Evolutionary conservation across 2,113 vertebrate genomes (phyloP).

Genomic region (Micronycteris hirsuta): DNA sequence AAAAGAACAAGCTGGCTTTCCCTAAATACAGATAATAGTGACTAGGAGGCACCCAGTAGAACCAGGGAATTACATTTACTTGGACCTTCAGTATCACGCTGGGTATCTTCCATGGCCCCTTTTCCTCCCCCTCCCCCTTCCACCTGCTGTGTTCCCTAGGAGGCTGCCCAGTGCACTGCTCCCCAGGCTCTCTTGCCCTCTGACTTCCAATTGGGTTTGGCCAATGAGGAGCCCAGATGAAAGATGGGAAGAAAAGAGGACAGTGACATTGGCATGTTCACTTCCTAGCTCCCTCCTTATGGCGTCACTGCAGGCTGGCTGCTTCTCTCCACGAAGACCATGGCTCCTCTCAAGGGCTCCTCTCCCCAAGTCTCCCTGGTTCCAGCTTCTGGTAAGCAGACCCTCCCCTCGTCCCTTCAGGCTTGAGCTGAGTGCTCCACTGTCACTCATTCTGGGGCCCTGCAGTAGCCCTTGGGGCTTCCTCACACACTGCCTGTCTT

Average conservation of each 20-base stretch:
- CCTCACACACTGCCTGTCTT: background rate
- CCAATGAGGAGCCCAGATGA: background rate
- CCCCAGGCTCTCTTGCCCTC: background rate
- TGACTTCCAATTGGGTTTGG: background rate
- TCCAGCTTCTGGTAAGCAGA: background rate
- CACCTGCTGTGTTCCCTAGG: background rate
- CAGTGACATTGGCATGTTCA: fast-evolving
- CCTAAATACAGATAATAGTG: background rate
- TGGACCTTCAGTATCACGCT: background rate
- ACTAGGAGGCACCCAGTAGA: fast-evolving
- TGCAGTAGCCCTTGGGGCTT: background rate
- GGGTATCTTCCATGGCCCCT: background rate
- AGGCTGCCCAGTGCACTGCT: background rate
- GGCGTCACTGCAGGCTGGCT: background rate
- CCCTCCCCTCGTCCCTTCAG: background rate
- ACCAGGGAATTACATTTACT: too few species aligned
- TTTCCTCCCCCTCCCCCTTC: fast-evolving
- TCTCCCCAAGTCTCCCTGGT: background rate
- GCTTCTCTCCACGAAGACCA: background rate
- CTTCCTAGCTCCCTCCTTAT: background rate
- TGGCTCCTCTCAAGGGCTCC: too few species aligned
- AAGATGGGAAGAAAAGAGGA: background rate
- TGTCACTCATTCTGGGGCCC: background rate
- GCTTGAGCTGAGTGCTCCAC: background rate
- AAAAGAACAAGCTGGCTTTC: background rate